phyloP scores from a whole-genome alignment of 2,113 vertebrate genomes.

The Hippocampus barbouri region DNA sequence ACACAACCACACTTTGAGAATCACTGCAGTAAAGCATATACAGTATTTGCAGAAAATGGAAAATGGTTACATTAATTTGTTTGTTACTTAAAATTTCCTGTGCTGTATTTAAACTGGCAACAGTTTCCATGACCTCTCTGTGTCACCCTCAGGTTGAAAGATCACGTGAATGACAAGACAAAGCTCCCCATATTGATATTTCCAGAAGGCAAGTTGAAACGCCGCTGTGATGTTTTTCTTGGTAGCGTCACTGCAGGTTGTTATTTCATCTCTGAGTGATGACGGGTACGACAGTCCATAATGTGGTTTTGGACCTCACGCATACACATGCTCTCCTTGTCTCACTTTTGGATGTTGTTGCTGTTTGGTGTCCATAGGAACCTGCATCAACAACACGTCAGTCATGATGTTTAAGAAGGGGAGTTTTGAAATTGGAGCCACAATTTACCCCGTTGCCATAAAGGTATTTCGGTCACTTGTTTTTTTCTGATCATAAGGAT shows the following conservation, averaged over 20 bases:
- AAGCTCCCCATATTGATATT: constrained; percentile 94
- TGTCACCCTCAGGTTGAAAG: constrained; percentile 76
- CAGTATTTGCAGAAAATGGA: neutral
- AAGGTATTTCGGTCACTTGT: constrained; percentile 52
- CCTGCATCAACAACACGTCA: constrained; percentile 96
- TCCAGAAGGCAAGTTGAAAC: constrained; percentile 65
- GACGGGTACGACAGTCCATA: constrained; percentile 10
- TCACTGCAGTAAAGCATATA: too few relatives aligned
- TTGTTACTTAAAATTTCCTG: neutral
- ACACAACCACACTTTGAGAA: too few relatives aligned
- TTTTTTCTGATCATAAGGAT: neutral
- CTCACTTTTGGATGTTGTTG: constrained; percentile 11
- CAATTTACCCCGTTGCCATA: constrained; percentile 94
- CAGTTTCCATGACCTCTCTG: constrained; percentile 32
- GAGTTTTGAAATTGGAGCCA: constrained; percentile 96
- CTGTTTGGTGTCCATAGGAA: constrained; percentile 74
- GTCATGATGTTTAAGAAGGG: constrained; percentile 99
- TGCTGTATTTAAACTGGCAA: neutral
- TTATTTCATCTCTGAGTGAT: constrained; percentile 16
- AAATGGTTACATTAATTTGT: neutral
- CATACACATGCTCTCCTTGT: constrained; percentile 1
- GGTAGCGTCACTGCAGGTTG: constrained; percentile 17
- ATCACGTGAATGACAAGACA: constrained; percentile 86
- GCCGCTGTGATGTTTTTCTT: constrained; percentile 6
- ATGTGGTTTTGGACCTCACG: constrained; percentile 28